Evolutionary conservation across 2,888 invertebrate genomes (phyloP).

Genomic region (Drosophila silvestris): DNA sequence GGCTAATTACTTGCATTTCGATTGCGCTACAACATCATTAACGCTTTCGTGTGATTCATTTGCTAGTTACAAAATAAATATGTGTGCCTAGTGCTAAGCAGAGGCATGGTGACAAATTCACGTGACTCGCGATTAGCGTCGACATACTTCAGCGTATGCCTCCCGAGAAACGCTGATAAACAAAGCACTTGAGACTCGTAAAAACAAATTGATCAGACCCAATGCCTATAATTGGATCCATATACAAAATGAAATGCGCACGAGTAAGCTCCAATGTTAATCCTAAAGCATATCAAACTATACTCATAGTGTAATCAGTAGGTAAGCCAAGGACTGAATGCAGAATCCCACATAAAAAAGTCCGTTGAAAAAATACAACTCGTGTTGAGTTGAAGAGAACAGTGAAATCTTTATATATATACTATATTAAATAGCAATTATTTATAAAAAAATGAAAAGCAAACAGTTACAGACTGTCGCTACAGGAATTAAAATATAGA

Average conservation of each 20-base stretch:
- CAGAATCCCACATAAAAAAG: not conserved
- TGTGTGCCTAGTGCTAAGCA: not conserved
- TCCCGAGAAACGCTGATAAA: slow-evolving; percentile 58
- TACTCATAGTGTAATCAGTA: slow-evolving; percentile 11
- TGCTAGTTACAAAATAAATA: not conserved
- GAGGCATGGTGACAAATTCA: slow-evolving; percentile 42
- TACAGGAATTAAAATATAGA: not conserved
- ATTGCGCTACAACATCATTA: slow-evolving; percentile 33
- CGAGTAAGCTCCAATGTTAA: slow-evolving; percentile 38
- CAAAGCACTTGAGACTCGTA: slow-evolving; percentile 60
- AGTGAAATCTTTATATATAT: not conserved
- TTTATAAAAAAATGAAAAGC: not conserved
- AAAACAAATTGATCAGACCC: slow-evolving; percentile 38
- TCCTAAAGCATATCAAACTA: slow-evolving; percentile 37
- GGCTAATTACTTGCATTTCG: slow-evolving; percentile 18
- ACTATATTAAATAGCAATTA: not conserved
- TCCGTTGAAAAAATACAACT: too few relatives aligned
- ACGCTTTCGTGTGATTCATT: slow-evolving; percentile 49
- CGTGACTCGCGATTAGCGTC: slow-evolving; percentile 62
- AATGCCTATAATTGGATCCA: slow-evolving; percentile 14
- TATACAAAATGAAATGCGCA: not conserved
- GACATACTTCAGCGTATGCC: slow-evolving; percentile 28
- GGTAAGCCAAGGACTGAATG: not conserved
- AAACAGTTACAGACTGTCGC: not conserved
- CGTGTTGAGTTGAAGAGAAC: not conserved